Conservation (phyloP, 1,140 invertebrate genomes). For the Scaptomyza pallida region DNA sequence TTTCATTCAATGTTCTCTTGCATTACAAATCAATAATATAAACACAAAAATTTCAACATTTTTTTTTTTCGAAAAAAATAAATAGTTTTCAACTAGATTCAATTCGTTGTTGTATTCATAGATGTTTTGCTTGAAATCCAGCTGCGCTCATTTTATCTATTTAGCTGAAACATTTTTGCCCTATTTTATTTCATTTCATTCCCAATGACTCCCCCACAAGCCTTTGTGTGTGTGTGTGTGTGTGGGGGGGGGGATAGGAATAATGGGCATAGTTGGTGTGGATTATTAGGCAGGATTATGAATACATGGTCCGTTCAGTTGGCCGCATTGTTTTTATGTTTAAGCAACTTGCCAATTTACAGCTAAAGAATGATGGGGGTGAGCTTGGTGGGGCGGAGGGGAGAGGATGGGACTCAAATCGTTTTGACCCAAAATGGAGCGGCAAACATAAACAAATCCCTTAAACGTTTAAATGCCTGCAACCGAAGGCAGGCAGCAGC, state of each 20-base stretch:
- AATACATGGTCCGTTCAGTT: conserved; percentile 76
- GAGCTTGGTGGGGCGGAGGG: background rate
- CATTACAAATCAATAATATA: too few relatives aligned
- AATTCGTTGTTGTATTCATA: conserved; percentile 3
- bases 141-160: conserved; percentile 46
- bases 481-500: conserved; percentile 62
- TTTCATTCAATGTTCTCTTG: too few relatives aligned
- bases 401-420: background rate
- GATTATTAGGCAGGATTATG: conserved; percentile 79
- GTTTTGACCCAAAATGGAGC: conserved; percentile 47
- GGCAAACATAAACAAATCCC: conserved; percentile 76
- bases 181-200: conserved; percentile 50
- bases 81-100: too few relatives aligned
- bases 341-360: conserved; percentile 67
- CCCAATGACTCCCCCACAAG: conserved; percentile 27
- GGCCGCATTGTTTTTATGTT: conserved; percentile 78
- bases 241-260: background rate
- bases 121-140: conserved; percentile 30
- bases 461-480: conserved; percentile 79
- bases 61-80: too few relatives aligned
- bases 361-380: conserved; percentile 33
- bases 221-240: background rate
- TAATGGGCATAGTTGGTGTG: conserved; percentile 43
- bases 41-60: too few relatives aligned
- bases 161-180: conserved; percentile 43